These are phyloP conservation scores for Amblyopsis rosae DNA, from an alignment of 2,113 vertebrate genomes.

Conservation along the genomic window DNA sequence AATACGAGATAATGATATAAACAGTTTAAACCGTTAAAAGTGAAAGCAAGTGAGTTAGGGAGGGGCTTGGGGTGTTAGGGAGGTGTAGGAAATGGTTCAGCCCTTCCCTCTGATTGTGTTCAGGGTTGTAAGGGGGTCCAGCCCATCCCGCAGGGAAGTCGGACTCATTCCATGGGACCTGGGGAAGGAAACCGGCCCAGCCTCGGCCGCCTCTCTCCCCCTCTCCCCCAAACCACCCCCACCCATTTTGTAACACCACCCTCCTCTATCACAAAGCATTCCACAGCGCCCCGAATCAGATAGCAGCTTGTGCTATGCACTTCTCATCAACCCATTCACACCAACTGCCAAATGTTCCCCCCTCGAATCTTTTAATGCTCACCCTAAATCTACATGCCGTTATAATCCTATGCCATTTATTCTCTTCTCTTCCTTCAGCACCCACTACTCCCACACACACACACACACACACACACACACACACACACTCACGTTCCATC, in stretches of 20 bases:
- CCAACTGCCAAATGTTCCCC: slow-evolving; percentile 7
- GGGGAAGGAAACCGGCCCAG: slow-evolving; percentile 57
- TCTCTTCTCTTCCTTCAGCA: background rate
- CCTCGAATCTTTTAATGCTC: slow-evolving; percentile 18
- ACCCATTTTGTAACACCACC: background rate
- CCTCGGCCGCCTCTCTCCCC: slow-evolving; percentile 8
- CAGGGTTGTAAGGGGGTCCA: slow-evolving; percentile 45
- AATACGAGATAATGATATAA: no score
- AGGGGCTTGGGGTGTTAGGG: background rate
- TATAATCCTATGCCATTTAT: background rate
- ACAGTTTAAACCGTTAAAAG: background rate
- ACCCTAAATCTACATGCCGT: slow-evolving; percentile 11
- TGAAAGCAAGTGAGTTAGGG: slow-evolving; percentile 5
- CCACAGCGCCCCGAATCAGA: slow-evolving; percentile 63
- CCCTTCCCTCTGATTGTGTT: slow-evolving; percentile 71
- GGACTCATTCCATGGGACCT: slow-evolving; percentile 54
- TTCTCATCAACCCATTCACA: slow-evolving; percentile 20
- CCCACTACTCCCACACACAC: background rate
- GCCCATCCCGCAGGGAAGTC: slow-evolving; percentile 70
- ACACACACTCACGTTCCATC: slow-evolving; percentile 12
- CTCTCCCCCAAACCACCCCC: background rate
- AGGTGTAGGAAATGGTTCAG: slow-evolving; percentile 55
- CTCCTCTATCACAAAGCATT: slow-evolving; percentile 43
- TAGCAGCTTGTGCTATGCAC: slow-evolving; percentile 31
- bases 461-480: no score